Evolutionary conservation across 2,888 invertebrate genomes (phyloP).

Genomic region (Drosophila maculinotata): DNA sequence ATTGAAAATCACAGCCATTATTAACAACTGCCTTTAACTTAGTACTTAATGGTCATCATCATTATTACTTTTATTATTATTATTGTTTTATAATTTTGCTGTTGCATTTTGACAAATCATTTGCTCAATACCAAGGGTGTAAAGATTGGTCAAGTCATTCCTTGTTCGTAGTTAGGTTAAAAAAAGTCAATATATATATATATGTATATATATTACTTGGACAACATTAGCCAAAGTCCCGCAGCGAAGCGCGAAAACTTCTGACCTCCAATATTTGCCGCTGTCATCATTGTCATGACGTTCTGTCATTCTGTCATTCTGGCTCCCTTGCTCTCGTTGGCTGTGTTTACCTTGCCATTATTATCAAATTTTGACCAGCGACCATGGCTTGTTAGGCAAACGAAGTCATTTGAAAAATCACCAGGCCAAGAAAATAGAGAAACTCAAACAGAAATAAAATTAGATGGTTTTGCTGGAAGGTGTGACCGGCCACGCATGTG

Average conservation of each 20-base stretch:
- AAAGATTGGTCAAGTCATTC: conserved; percentile 63
- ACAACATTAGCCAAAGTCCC: conserved; percentile 30
- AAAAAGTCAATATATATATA: conserved; percentile 10
- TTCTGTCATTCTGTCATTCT: conserved; percentile 23
- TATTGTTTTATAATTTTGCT: conserved; percentile 31
- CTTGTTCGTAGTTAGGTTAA: conserved; percentile 9
- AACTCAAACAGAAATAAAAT: conserved; percentile 55
- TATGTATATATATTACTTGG: conserved; percentile 12
- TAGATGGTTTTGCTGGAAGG: conserved; percentile 47
- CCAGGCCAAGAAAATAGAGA: conserved; percentile 47
- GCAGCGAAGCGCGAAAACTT: conserved; percentile 43
- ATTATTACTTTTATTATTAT: conserved; percentile 33
- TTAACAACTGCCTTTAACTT: conserved; percentile 17
- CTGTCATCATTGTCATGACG: conserved; percentile 56
- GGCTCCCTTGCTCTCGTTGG: conserved; percentile 36
- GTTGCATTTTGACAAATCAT: conserved; percentile 51
- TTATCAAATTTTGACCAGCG: conserved; percentile 57
- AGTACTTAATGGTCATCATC: conserved; percentile 5
- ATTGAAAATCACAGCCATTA: conserved; percentile 21
- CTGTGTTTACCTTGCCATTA: conserved; percentile 71
- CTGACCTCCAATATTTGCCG: conserved; percentile 72
- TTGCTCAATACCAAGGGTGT: conserved; percentile 69
- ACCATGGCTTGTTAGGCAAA: conserved; percentile 71
- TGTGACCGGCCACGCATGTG: conserved; percentile 77
- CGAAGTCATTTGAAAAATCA: conserved; percentile 57